Conservation (phyloP, 2,888 invertebrate species). For the Atethmia centrago region DNA sequence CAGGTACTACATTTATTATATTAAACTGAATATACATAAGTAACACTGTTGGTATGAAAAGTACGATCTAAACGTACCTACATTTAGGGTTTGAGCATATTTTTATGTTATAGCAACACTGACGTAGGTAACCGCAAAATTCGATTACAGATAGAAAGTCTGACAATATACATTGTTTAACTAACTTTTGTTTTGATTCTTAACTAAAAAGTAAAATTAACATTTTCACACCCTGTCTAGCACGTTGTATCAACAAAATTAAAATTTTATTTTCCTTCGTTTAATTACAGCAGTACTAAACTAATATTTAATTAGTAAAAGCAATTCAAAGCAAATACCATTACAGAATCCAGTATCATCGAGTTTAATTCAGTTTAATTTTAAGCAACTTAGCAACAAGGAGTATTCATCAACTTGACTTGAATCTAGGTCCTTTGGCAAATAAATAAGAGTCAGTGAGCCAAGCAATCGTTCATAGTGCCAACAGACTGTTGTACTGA, state of each 20-base stretch:
- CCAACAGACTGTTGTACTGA: conserved; percentile 22
- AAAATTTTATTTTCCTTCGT: conserved; percentile 26
- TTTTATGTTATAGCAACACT: background rate
- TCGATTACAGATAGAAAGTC: no score
- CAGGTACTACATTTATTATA: background rate
- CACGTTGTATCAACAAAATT: conserved; percentile 9
- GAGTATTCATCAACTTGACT: conserved; percentile 51
- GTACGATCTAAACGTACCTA: background rate
- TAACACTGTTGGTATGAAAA: background rate
- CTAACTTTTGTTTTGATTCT: no score
- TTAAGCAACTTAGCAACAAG: conserved; percentile 50
- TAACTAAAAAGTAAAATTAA: background rate
- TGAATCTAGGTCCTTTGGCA: conserved; percentile 55
- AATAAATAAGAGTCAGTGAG: conserved; percentile 54
- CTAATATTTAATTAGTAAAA: conserved; percentile 49
- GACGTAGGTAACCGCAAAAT: background rate
- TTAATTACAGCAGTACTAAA: conserved; percentile 29
- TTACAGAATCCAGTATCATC: conserved; percentile 32
- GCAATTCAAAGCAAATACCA: conserved; percentile 23
- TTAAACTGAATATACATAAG: background rate
- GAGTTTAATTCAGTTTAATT: conserved; percentile 53
- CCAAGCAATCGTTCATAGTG: conserved; percentile 49
- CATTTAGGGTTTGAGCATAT: background rate
- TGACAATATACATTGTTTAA: background rate
- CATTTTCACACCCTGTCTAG: background rate